Evolutionary conservation across 2,888 invertebrate genomes (phyloP).

Genomic region (Morpho achilles): DNA sequence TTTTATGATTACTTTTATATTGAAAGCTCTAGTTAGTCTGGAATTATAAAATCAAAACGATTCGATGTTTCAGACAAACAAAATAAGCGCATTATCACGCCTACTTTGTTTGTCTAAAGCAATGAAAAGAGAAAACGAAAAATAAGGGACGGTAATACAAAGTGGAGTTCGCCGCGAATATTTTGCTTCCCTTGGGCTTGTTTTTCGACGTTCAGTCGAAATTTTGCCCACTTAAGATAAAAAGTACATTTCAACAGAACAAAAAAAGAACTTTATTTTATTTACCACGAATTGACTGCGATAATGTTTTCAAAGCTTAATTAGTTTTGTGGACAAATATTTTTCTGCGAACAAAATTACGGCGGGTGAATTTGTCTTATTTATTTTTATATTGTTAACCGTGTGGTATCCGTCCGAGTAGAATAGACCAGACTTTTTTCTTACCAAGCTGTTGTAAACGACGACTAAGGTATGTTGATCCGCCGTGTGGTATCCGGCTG

Average conservation of each 20-base stretch:
- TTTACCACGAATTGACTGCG: slow-evolving; percentile 15
- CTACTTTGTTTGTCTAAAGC: slow-evolving; percentile 9
- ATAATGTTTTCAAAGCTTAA: slow-evolving; percentile 21
- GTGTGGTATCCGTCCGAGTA: too few relatives aligned
- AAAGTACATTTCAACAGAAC: slow-evolving; percentile 21
- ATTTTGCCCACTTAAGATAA: slow-evolving; percentile 25
- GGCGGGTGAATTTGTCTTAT: too few relatives aligned
- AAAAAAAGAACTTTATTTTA: slow-evolving; percentile 21
- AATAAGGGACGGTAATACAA: slow-evolving; percentile 25
- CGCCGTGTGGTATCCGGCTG: too few relatives aligned
- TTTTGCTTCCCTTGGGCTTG: slow-evolving; percentile 27
- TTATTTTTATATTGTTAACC: too few relatives aligned
- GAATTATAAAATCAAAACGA: background rate
- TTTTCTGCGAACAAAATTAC: background rate
- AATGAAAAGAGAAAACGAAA: slow-evolving; percentile 21
- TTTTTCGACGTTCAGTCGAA: slow-evolving; percentile 21
- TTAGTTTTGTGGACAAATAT: slow-evolving; percentile 10
- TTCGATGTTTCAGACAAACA: slow-evolving; percentile 13
- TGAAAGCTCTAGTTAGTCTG: too few relatives aligned
- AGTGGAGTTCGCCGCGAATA: slow-evolving; percentile 18
- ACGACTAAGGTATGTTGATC: too few relatives aligned
- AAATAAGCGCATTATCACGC: slow-evolving; percentile 21
- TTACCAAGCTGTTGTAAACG: too few relatives aligned
- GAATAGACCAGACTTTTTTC: too few relatives aligned
- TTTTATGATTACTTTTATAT: too few relatives aligned